A percentile compares a stretch with the other conserved stretches of the same genome.
Conservation (phyloP, 2,797 vertebrate species). For the Siniperca undulata region DNA sequence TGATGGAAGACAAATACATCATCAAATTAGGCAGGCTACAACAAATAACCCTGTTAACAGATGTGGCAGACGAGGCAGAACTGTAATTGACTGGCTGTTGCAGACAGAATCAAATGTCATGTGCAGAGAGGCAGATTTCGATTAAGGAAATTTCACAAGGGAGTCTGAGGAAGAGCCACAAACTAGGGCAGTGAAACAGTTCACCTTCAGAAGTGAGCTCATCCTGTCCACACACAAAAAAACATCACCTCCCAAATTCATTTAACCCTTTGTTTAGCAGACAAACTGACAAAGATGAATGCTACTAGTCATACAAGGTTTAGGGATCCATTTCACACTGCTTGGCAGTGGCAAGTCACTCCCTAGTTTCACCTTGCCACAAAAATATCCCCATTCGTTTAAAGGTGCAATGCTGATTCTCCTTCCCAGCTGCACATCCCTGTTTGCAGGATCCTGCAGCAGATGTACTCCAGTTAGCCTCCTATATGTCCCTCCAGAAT, state of each 20-base stretch:
- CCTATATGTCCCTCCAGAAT: neutral
- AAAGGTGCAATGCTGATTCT: constrained; percentile 54
- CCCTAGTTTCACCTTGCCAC: constrained; percentile 67
- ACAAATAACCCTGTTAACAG: constrained; percentile 35
- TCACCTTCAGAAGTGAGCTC: constrained; percentile 64
- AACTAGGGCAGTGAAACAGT: constrained; percentile 71
- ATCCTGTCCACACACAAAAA: neutral
- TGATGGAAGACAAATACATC: constrained; percentile 63
- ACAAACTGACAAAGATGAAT: constrained; percentile 18
- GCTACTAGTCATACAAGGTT: constrained; percentile 12
- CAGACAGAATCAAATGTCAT: constrained; percentile 38
- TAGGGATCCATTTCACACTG: constrained; percentile 51
- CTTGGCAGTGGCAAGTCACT: constrained; percentile 55
- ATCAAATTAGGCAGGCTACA: constrained; percentile 41
- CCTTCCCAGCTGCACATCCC: constrained; percentile 43
- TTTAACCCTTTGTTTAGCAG: constrained; percentile 14
- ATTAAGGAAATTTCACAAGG: constrained; percentile 59
- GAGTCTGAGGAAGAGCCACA: constrained; percentile 63
- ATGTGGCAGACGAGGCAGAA: constrained; percentile 31
- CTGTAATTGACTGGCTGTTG: constrained; percentile 46
- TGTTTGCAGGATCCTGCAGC: constrained; percentile 60
- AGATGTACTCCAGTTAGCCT: constrained; percentile 14
- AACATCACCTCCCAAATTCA: constrained; percentile 5
- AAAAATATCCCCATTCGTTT: constrained; percentile 54
- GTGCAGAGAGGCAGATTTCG: constrained; percentile 38